A percentile compares a stretch with the other conserved stretches of the same genome.
Conservation (phyloP, 2,888 invertebrate genomes). For the Dromius quadrimaculatus region DNA sequence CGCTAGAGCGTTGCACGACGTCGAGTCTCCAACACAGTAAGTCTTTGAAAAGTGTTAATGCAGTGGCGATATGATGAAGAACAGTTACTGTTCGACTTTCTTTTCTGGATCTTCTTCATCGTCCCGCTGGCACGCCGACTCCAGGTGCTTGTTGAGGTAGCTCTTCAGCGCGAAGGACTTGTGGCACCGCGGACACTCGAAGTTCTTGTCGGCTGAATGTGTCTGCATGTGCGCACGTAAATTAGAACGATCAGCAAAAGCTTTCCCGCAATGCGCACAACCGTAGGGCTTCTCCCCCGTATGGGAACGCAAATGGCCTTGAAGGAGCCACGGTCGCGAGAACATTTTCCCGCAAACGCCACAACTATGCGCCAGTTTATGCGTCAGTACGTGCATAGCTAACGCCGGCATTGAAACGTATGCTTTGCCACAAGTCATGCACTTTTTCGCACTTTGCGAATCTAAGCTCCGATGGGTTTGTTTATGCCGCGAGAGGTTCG, state of each 20-base stretch:
- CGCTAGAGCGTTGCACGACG: slow-evolving; percentile 37
- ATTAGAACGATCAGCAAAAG: slow-evolving; percentile 95
- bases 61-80: slow-evolving; percentile 15
- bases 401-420: slow-evolving; percentile 98
- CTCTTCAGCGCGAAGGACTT: slow-evolving; percentile 95
- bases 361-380: slow-evolving; percentile 93
- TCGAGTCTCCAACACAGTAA: slow-evolving; percentile 5
- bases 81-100: slow-evolving; percentile 47
- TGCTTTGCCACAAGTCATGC: slow-evolving; percentile 94
- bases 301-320: slow-evolving; percentile 89
- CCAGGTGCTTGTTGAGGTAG: slow-evolving; percentile 94
- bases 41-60: not conserved
- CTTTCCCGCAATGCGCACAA: slow-evolving; percentile 93
- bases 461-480: slow-evolving; percentile 94
- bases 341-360: slow-evolving; percentile 94
- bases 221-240: slow-evolving; percentile 96
- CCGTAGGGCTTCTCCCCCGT: slow-evolving; percentile 95
- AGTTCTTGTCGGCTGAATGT: slow-evolving; percentile 91
- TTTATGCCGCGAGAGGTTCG: slow-evolving; percentile 89
- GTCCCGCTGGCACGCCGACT: slow-evolving; percentile 86
- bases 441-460: slow-evolving; percentile 93
- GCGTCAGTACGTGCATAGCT: slow-evolving; percentile 93
- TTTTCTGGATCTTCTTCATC: slow-evolving; percentile 66
- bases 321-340: slow-evolving; percentile 96
- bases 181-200: slow-evolving; percentile 87